Percentiles rank a stretch among this genome's conserved stretches.
phyloP scores from a whole-genome alignment of 2,888 invertebrate genomes.

The Thelaira solivaga region DNA sequence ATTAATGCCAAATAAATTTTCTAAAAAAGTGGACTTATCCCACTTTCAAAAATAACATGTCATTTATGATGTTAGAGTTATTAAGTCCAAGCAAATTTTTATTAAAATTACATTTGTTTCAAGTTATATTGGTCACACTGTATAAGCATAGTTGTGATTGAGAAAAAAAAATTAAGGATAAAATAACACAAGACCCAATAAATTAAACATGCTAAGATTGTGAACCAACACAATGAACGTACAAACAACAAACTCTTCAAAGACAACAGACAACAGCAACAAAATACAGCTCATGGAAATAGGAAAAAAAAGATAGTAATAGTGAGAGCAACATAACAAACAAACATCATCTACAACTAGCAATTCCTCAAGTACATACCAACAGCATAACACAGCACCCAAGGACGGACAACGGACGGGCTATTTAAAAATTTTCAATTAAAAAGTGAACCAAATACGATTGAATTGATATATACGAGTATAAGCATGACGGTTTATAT shows the following conservation, averaged over 20 bases:
- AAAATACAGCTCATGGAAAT: background rate
- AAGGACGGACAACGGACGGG: conserved; percentile 12
- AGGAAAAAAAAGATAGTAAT: background rate
- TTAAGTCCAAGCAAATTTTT: too few species aligned
- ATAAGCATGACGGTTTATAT: too few species aligned
- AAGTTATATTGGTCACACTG: conserved; percentile 11
- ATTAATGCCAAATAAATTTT: too few species aligned
- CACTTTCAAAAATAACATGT: too few species aligned
- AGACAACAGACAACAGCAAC: background rate
- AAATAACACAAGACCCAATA: conserved; percentile 24
- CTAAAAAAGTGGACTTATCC: too few species aligned
- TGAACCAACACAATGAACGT: conserved; percentile 6
- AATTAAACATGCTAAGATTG: conserved; percentile 30
- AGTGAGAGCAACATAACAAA: conserved; percentile 10
- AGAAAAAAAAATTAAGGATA: conserved; percentile 8
- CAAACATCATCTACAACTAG: conserved; percentile 34
- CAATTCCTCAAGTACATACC: conserved; percentile 42
- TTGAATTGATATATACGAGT: conserved; percentile 25
- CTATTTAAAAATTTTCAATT: conserved; percentile 53
- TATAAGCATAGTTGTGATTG: background rate
- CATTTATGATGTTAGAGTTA: too few species aligned
- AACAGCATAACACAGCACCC: background rate
- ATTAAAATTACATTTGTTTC: background rate
- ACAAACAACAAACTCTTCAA: background rate
- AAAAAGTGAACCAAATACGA: conserved; percentile 59